Evolutionary conservation across 2,888 invertebrate genomes (phyloP).

Genomic region (Scaptomyza reducta): DNA sequence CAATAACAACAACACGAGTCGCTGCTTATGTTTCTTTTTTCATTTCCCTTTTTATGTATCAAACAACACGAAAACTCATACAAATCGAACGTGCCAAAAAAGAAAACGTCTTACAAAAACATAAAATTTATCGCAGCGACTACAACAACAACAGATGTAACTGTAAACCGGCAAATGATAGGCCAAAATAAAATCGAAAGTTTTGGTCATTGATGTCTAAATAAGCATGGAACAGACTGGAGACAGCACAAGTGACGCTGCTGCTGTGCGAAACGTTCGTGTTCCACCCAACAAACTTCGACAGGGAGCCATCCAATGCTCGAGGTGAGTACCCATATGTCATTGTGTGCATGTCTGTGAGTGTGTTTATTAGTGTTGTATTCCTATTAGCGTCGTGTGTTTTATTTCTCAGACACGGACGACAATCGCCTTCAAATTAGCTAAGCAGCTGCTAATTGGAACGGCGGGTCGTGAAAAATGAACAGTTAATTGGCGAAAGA

Average conservation of each 20-base stretch:
- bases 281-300: constrained; percentile 17
- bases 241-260: constrained; percentile 31
- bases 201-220: constrained; percentile 10
- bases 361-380: constrained; percentile 1
- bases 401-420: not conserved
- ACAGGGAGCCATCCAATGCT: constrained; percentile 23
- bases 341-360: not conserved
- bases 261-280: constrained; percentile 25
- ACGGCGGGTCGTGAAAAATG: constrained; percentile 46
- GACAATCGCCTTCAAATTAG: constrained; percentile 24
- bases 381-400: constrained; percentile 10
- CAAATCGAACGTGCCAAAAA: constrained; percentile 44
- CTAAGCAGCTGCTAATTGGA: constrained; percentile 69
- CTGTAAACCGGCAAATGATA: constrained; percentile 39
- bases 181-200: constrained; percentile 42
- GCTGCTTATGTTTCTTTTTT: constrained; percentile 20
- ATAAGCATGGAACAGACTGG: constrained; percentile 37
- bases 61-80: constrained; percentile 39
- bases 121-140: constrained; percentile 9
- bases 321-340: constrained; percentile 39
- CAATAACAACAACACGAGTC: constrained; percentile 16
- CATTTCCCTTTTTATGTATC: constrained; percentile 28
- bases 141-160: constrained; percentile 19
- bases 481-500: constrained; percentile 4
- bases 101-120: constrained; percentile 23